Base-by-base conservation (phyloP, 1,140 invertebrate species). In the Drosophila dunni region DNA sequence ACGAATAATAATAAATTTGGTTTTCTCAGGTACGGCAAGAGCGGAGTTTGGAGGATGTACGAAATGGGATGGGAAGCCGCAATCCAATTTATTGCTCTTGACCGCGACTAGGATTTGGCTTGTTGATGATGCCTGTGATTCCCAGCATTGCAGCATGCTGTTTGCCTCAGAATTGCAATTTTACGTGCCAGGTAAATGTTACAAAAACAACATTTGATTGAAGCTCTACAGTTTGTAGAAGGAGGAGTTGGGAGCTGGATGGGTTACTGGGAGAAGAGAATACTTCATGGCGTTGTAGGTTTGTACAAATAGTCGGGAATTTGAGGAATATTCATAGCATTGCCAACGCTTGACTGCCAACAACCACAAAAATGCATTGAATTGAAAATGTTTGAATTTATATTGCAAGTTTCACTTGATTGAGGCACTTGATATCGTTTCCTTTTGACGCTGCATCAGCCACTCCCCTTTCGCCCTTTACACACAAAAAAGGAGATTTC, bases 371-470 rank as follows among this genome's bases (percentile, higher is more conserved):
- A 89, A 89, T 86, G 84, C 83, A 88, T 83, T 88, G 84, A 88
- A 88, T 89, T 77, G 83, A 88, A 89, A 88, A 88, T 88, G 83
- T 88, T 88, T 88, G 84, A 89, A 86, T 88, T 89, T 88, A 88
- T 88, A 88, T 88, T 83, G 83, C 83, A 88, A 89, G 84, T 89
- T 89, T 88, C 69, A 78, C 84, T 78, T 88, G 83, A 88, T 89
- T 88, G 83, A 89, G 66, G 84, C 83, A 89, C 83, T 88, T 88
- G 82, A 82, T 77, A 82, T 76, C 82, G 82, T 79, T 86, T 86
- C 82, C 83, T 86, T 88, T 84, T 83, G 67, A 58, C 67, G 64
- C 33, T 53, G 33, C 60, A 7, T 15, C 53, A 7, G 60, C 72
- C 79, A 82, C 83, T 86, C 17, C 60, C 44, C 60, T 29, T 8